Percentiles rank a stretch among this genome's conserved stretches.
phyloP scores from a whole-genome alignment of 1,140 invertebrate genomes.

The Delia radicum region DNA sequence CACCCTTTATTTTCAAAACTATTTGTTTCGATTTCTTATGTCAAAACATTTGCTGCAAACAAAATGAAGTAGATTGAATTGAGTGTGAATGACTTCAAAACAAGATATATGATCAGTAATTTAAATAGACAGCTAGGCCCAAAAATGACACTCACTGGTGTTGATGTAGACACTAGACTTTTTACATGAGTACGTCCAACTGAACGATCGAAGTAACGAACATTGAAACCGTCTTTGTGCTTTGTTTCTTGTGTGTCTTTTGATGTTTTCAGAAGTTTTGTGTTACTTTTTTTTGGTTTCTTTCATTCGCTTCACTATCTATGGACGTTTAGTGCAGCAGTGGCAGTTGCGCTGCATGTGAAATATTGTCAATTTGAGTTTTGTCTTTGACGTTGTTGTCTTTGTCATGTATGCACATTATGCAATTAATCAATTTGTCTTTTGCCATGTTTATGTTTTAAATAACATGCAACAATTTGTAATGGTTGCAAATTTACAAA shows the following conservation, averaged over 20 bases:
- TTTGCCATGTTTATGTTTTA: not conserved
- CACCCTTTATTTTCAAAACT: conserved; percentile 3
- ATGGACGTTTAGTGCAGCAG: not conserved
- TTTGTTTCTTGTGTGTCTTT: not conserved
- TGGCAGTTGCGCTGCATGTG: not conserved
- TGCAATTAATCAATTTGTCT: conserved; percentile 22
- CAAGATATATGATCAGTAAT: conserved; percentile 18
- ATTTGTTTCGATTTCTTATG: conserved; percentile 17
- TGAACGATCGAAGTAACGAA: not conserved
- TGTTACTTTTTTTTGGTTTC: not conserved
- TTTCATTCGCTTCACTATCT: not conserved
- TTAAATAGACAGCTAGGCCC: conserved; percentile 21
- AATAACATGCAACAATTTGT: not conserved
- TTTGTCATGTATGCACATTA: conserved; percentile 18
- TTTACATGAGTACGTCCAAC: not conserved
- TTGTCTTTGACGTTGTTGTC: conserved; percentile 13
- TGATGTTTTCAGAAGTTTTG: not conserved
- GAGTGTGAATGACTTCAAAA: conserved; percentile 21
- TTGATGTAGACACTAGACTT: conserved; percentile 6
- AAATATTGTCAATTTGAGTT: conserved; percentile 19
- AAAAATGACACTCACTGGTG: conserved; percentile 20
- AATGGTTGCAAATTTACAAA: no score
- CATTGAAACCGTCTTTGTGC: not conserved
- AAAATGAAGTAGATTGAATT: not conserved
- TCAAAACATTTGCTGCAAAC: conserved; percentile 5